These are phyloP conservation scores for Ceuthmochares aereus DNA, from an alignment of 2,113 vertebrate genomes.

Conservation along the genomic window DNA sequence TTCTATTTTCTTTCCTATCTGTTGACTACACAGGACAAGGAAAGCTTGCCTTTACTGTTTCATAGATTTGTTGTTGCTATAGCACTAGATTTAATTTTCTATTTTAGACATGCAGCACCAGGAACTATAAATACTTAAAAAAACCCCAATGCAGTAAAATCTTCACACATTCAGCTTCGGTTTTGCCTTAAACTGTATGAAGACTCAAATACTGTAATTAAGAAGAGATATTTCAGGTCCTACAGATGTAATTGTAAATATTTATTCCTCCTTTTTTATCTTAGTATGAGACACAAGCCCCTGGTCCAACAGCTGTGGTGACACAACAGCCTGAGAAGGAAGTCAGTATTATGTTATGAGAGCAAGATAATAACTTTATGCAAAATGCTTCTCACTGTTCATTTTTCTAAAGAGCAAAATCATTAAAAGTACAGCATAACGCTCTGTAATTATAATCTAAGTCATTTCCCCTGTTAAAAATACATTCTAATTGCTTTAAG, in stretches of 20 bases:
- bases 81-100: background rate
- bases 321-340: background rate
- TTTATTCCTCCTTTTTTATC: background rate
- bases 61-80: background rate
- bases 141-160: background rate
- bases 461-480: slow-evolving; percentile 57
- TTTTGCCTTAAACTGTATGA: background rate
- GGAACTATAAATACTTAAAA: background rate
- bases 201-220: background rate
- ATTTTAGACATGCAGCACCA: background rate
- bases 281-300: background rate
- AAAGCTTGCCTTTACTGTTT: background rate
- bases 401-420: slow-evolving; percentile 46
- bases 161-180: background rate
- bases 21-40: background rate
- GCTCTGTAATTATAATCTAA: slow-evolving; percentile 53
- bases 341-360: background rate
- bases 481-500: slow-evolving; percentile 71
- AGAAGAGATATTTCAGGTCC: background rate
- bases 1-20: background rate
- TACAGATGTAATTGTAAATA: background rate
- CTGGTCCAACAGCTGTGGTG: background rate
- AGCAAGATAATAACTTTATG: slow-evolving; percentile 24
- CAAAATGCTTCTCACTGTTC: slow-evolving; percentile 21
- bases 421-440: slow-evolving; percentile 46